Base-by-base conservation (phyloP, 92 coral and sea anemone genomes). In the Phymanthus crucifer region DNA sequence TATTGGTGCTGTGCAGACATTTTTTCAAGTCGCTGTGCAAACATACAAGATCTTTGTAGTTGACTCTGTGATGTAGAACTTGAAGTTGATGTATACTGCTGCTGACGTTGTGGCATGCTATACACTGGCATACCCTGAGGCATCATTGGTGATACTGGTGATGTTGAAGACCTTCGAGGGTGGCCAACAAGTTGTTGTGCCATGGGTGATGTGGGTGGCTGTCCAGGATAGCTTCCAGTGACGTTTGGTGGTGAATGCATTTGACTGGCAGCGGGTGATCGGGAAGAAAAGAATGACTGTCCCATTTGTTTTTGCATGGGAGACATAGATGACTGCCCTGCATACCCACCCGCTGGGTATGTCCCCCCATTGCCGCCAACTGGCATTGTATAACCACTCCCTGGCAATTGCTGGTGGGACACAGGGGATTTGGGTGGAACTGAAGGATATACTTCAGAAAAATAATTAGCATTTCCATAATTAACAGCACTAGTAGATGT, bases 41-140 rank as follows among this genome's bases (percentile, higher is more conserved):
- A 89, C 93, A 89, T 89, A 37, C 93, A 89, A 2, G 93, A 89
- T n/a, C 90, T 86, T 17, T 88, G 91, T 52, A 70, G 75, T 19
- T 84, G 89, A 32, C 43, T 83, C 77, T 48, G 83, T 31, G 80
- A 9, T 34, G 37, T 45, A 69, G 75, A 9, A 16, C 50, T 72
- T 71, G 76, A 73, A 46, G 80, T 74, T 58, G 71, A 68, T 2
- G 92, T 80, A 47, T 89, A 81, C 23, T 80, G 87, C 45, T 76
- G 75, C 36, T 65, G 69, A 16, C 79, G 88, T 24, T 71, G 89
- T 19, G 88, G 85, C 83, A 84, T 61, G 31, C 80, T 79, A 54
- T 89, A 88, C 23, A 84, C 71, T 37, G 82, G 83, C 78, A 80
- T 66, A 32, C 88, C 85, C 77, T 89, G 93, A 8, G 75, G 82